Conservation (phyloP, 2,888 invertebrate genomes). For the Copidosoma aretas region DNA sequence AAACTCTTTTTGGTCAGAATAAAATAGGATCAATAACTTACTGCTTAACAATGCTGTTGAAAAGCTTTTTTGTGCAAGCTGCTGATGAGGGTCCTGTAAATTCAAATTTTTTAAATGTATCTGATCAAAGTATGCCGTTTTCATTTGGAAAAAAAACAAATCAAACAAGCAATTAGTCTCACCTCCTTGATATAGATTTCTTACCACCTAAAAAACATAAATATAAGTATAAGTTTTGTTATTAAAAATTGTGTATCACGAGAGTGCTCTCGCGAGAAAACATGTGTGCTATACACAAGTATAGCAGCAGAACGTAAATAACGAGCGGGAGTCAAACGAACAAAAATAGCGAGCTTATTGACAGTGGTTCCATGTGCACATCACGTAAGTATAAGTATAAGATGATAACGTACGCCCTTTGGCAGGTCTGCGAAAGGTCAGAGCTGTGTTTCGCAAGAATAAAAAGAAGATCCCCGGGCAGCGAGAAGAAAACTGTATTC, state of each 20-base stretch:
- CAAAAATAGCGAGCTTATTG: constrained; percentile 30
- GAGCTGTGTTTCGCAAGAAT: neutral
- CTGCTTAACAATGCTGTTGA: constrained; percentile 45
- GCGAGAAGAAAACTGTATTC: constrained; percentile 1
- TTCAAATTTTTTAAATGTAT: constrained; percentile 39
- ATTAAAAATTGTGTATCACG: constrained; percentile 15
- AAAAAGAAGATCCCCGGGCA: too few relatives aligned
- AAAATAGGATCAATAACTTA: constrained; percentile 46
- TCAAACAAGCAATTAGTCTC: constrained; percentile 16
- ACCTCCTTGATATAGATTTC: constrained; percentile 53
- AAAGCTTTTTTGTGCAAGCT: constrained; percentile 50
- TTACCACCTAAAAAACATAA: constrained; percentile 51
- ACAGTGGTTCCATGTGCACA: constrained; percentile 18
- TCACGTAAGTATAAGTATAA: neutral
- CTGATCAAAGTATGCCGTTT: constrained; percentile 6
- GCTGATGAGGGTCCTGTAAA: constrained; percentile 52
- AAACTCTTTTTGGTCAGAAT: neutral
- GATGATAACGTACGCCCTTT: too few relatives aligned
- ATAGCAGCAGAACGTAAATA: neutral
- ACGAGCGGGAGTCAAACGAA: neutral
- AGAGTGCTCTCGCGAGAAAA: neutral
- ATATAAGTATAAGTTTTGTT: constrained; percentile 18
- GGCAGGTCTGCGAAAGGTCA: neutral
- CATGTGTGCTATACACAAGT: neutral
- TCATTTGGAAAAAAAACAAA: constrained; percentile 12